Evolutionary conservation across 2,797 vertebrate genomes (phyloP).

Genomic region (Malurus leucopterus): DNA sequence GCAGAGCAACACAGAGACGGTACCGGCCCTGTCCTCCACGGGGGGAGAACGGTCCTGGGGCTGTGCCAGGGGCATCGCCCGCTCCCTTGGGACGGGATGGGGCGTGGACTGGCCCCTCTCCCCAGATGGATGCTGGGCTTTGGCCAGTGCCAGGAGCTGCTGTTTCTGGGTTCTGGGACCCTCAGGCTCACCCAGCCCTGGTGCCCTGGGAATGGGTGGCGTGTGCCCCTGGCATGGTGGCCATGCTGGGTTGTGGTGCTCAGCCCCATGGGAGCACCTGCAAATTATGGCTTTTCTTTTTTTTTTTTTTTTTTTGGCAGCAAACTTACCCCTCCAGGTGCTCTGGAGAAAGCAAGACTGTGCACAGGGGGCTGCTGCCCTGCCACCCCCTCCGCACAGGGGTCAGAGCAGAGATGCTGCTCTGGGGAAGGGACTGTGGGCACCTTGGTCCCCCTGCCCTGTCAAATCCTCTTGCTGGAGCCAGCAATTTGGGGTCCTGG

Average conservation of each 20-base stretch:
- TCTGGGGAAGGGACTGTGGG: neutral
- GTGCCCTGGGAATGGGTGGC: rapidly evolving
- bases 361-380: neutral
- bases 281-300: conserved; percentile 51
- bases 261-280: neutral
- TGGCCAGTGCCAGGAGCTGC: neutral
- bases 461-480: neutral
- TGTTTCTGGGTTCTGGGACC: neutral
- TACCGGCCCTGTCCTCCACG: rapidly evolving
- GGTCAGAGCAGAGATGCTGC: neutral
- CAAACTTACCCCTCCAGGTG: neutral
- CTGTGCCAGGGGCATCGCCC: neutral
- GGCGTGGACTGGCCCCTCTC: neutral
- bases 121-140: neutral
- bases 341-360: neutral
- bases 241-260: neutral
- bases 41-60: neutral
- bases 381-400: neutral
- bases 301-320: neutral
- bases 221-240: rapidly evolving
- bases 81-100: rapidly evolving
- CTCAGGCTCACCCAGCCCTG: rapidly evolving
- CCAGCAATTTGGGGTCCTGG: neutral
- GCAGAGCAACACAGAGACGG: conserved; percentile 29
- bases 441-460: neutral